Percentiles rank a stretch among this genome's conserved stretches.
Conservation (phyloP, 2,797 vertebrate genomes). For the Microctenopoma lineatum region DNA sequence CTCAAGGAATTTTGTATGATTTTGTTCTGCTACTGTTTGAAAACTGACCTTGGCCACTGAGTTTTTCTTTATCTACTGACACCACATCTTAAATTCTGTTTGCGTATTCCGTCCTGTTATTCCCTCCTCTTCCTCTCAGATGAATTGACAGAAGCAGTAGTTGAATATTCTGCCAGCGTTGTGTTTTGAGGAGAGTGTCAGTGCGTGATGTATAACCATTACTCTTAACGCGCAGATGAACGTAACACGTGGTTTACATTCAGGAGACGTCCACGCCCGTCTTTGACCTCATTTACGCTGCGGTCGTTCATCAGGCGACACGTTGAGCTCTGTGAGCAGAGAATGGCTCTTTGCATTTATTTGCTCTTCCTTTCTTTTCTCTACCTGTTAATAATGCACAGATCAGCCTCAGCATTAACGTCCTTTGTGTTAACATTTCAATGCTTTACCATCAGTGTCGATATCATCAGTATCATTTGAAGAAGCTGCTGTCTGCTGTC, state of each 20-base stretch:
- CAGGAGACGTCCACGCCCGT: not conserved
- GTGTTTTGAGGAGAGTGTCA: conserved; percentile 29
- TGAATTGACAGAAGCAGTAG: not conserved
- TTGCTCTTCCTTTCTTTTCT: not conserved
- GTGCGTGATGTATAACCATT: conserved; percentile 59
- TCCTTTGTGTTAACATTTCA: too few relatives aligned
- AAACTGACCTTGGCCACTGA: not conserved
- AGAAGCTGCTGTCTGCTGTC: conserved; percentile 29
- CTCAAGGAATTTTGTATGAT: not conserved
- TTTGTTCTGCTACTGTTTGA: not conserved
- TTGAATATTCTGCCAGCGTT: conserved; percentile 51
- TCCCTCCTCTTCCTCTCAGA: conserved; percentile 4
- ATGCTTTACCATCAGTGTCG: too few relatives aligned
- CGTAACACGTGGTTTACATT: conserved; percentile 38
- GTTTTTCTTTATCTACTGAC: not conserved
- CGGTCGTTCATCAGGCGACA: conserved; percentile 18
- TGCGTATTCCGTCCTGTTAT: too few relatives aligned
- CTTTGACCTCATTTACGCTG: conserved; percentile 29
- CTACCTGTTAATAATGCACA: not conserved
- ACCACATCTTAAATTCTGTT: not conserved
- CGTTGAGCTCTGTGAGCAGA: not conserved
- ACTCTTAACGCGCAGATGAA: conserved; percentile 28
- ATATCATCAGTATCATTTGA: too few relatives aligned
- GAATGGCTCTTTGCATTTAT: not conserved
- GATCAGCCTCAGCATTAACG: too few relatives aligned